A percentile compares a stretch with the other conserved stretches of the same genome.
Conservation (phyloP, 1,140 invertebrate genomes). For the Trichomalopsis sarcophagae region DNA sequence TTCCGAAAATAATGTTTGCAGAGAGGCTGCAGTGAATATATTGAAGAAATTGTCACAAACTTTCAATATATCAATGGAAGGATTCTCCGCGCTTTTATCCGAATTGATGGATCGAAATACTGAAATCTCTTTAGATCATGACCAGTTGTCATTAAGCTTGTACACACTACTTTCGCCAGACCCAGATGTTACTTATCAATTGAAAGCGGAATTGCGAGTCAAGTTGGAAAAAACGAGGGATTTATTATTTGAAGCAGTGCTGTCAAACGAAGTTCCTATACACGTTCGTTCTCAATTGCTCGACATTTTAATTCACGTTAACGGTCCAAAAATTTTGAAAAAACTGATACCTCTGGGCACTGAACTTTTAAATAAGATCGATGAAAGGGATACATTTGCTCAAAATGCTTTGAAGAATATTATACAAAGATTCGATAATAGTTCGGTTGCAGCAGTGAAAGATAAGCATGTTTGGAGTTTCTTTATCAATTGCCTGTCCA, state of each 20-base stretch:
- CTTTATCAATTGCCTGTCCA: slow-evolving; percentile 62
- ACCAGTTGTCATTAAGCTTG: slow-evolving; percentile 77
- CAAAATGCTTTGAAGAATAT: slow-evolving; percentile 65
- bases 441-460: slow-evolving; percentile 67
- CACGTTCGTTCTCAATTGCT: slow-evolving; percentile 73
- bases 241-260: slow-evolving; percentile 60
- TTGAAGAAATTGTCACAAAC: slow-evolving; percentile 61
- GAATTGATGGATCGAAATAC: slow-evolving; percentile 63
- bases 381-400: slow-evolving; percentile 55
- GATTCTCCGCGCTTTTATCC: slow-evolving; percentile 63
- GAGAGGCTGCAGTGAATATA: slow-evolving; percentile 61
- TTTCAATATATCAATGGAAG: slow-evolving; percentile 57
- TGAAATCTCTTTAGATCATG: slow-evolving; percentile 79
- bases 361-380: slow-evolving; percentile 53
- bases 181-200: slow-evolving; percentile 66
- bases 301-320: slow-evolving; percentile 74
- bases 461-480: slow-evolving; percentile 66
- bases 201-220: slow-evolving; percentile 59
- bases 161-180: slow-evolving; percentile 75
- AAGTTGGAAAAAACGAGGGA: slow-evolving; percentile 64
- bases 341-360: slow-evolving; percentile 61
- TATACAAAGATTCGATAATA: slow-evolving; percentile 66
- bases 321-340: slow-evolving; percentile 74
- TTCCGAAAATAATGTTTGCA: slow-evolving; percentile 59
- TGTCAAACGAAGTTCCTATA: slow-evolving; percentile 65